These are phyloP conservation scores for Lycaena phlaeas DNA, from an alignment of 2,888 invertebrate genomes.

Conservation along the genomic window DNA sequence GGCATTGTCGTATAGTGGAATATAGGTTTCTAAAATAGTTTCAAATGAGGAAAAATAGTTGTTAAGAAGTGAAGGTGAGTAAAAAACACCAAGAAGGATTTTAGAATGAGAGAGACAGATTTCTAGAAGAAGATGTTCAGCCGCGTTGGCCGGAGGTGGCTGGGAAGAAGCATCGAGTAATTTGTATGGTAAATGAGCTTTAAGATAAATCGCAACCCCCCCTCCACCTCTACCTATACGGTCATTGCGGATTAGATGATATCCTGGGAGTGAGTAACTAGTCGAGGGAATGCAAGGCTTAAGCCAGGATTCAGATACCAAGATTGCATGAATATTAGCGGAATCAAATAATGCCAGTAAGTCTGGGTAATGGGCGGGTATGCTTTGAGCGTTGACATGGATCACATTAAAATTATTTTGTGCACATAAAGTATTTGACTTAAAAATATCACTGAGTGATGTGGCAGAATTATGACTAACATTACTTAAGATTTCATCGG, in stretches of 20 bases:
- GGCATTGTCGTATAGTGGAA: no score
- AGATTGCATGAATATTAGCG: not conserved
- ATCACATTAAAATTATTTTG: not conserved
- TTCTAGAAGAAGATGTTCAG: conserved; percentile 10
- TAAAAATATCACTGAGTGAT: not conserved
- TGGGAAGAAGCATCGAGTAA: not conserved
- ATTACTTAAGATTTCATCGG: not conserved
- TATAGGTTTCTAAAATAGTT: no score
- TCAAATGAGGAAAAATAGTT: no score
- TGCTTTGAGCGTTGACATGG: not conserved
- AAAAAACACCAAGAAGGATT: no score
- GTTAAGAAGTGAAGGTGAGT: no score
- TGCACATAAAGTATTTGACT: not conserved
- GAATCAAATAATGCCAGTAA: not conserved
- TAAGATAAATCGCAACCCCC: conserved; percentile 13
- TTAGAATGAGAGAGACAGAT: no score
- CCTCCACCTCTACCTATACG: not conserved
- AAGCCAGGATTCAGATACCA: conserved; percentile 6
- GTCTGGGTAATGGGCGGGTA: conserved; percentile 2
- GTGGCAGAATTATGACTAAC: not conserved
- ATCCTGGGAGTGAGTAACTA: not conserved
- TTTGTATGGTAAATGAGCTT: not conserved
- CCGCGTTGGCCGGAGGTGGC: not conserved
- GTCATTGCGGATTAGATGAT: conserved; percentile 6
- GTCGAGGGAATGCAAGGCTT: not conserved